Evolutionary conservation across 2,797 vertebrate species (phyloP).

Genomic region (Intellagama lesueurii): DNA sequence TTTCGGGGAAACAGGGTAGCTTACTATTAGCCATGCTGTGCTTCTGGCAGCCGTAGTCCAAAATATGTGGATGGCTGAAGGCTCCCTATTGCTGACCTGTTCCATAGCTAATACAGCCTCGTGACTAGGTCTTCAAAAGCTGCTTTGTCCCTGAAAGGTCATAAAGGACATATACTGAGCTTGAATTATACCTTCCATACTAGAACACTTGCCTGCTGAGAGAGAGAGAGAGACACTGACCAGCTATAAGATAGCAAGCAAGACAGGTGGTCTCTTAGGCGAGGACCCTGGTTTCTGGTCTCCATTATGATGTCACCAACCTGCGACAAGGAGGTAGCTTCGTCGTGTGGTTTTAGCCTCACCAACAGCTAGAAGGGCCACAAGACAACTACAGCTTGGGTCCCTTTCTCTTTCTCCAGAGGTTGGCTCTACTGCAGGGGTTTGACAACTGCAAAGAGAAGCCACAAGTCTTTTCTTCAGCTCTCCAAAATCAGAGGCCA

Average conservation of each 20-base stretch:
- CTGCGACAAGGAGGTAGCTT: background rate
- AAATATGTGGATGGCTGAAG: background rate
- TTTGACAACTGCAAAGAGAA: background rate
- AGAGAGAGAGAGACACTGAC: background rate
- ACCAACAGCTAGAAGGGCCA: background rate
- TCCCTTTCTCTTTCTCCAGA: background rate
- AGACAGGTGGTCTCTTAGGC: background rate
- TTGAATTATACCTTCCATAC: background rate
- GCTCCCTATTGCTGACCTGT: too few relatives aligned
- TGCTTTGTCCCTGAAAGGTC: background rate
- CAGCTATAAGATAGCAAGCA: background rate
- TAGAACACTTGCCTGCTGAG: background rate
- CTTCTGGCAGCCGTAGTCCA: background rate
- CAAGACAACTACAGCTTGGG: too few relatives aligned
- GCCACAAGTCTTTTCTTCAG: too few relatives aligned
- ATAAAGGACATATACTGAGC: too few relatives aligned
- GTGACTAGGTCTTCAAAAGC: background rate
- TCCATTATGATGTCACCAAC: constrained; percentile 3
- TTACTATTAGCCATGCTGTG: background rate
- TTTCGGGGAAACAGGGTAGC: too few relatives aligned
- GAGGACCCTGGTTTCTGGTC: background rate
- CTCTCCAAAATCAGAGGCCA: background rate
- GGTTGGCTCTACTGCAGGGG: background rate
- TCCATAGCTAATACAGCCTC: background rate
- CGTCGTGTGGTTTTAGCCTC: background rate